Base-by-base conservation (phyloP, 2,113 vertebrate species). In the Merops nubicus region DNA sequence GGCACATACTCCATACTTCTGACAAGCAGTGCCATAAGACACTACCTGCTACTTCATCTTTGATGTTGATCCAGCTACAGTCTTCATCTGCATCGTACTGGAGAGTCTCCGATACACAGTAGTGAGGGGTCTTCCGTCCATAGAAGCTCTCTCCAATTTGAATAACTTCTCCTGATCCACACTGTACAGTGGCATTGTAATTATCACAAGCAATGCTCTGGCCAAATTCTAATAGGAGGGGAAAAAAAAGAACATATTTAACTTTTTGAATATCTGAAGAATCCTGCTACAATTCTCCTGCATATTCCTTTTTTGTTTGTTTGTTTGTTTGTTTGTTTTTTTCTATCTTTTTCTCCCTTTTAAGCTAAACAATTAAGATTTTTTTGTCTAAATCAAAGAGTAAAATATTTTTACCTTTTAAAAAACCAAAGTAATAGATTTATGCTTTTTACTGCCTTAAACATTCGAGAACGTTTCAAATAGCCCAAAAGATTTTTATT, bases 91-190 rank as follows among this genome's bases (percentile, higher is more conserved):
- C 69, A 5, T 97, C 60, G 1, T 92, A 4, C 74, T 63, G 95
- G 51, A 23, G 89, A 11, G 42, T 15, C 11, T 84, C 95, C 28
- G 82, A 69, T 54, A 95, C 86, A 78, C 99, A 99, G 80, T 99
- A 99, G 94, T 99, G 97, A 57, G 98, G 97, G 4, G 97, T 99
- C 96, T 98, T 99, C 62, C 98, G 96, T 54, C 99, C 99, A 0
- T 98, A 99, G 97, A 99, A 98, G 62, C 99, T 98, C 20, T 99
- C 98, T 25, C 96, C 98, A 45, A 99, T 97, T 78, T 98, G 96
- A 89, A 99, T 98, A 53, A 99, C 99, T 94, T 99, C 97, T 91
- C 99, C 99, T 1, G 98, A 99, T 31, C 98, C 98, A 64, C 99
- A 99, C 60, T 99, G 98, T 63, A 99, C 78, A 26, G 99, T 99